These are phyloP conservation scores for Protonibea diacanthus DNA, from an alignment of 2,797 vertebrate genomes.

Conservation along the genomic window DNA sequence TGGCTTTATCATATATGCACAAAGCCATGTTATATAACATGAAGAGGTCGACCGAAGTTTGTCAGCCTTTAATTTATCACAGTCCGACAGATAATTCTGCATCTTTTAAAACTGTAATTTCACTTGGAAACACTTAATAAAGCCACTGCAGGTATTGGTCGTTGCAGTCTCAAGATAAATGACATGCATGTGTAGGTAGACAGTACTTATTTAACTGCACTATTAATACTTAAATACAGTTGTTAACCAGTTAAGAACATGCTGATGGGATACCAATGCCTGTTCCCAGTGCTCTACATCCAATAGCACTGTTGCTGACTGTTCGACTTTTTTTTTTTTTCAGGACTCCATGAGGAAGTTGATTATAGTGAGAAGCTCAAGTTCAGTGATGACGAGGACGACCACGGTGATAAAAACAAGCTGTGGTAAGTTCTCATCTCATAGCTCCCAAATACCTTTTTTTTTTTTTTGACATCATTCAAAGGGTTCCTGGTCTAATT, in stretches of 20 bases:
- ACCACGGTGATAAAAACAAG: conserved; percentile 87
- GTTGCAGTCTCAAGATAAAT: too few species aligned
- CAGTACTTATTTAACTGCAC: not conserved
- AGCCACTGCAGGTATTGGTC: too few species aligned
- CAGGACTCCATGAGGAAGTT: conserved; percentile 98
- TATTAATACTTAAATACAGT: not conserved
- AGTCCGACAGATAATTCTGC: not conserved
- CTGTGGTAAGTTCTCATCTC: conserved; percentile 87
- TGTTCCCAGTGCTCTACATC: not conserved
- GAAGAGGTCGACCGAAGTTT: not conserved
- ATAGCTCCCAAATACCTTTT: not conserved
- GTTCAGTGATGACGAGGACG: conserved; percentile 98
- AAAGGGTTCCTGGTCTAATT: conserved; percentile 20
- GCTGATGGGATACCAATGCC: not conserved
- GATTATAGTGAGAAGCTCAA: conserved; percentile 98
- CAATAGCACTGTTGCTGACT: not conserved
- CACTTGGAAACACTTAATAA: too few species aligned
- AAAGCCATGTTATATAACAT: not conserved
- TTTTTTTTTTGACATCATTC: not conserved
- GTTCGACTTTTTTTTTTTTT: not conserved
- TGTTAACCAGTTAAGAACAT: not conserved
- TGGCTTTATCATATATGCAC: not conserved
- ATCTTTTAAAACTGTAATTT: too few species aligned
- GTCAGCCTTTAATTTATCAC: not conserved
- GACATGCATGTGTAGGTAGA: too few species aligned